phyloP scores from a whole-genome alignment of 2,888 invertebrate species.

The Meandrusa payeni region DNA sequence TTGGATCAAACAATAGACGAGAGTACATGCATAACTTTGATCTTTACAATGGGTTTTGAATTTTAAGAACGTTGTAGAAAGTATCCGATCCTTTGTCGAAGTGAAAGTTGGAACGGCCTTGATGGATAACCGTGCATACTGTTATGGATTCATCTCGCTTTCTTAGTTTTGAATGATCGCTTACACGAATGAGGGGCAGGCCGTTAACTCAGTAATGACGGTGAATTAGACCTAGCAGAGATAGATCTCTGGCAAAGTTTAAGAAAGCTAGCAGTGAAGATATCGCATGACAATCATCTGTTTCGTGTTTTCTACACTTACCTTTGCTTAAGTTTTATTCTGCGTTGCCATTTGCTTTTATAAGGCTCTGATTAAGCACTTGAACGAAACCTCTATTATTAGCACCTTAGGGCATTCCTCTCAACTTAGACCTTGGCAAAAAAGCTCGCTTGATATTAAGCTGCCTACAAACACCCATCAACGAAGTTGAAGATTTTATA shows the following conservation, averaged over 20 bases:
- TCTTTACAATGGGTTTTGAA: conserved; percentile 43
- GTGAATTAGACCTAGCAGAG: background rate
- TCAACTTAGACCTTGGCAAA: too few species aligned
- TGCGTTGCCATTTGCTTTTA: too few species aligned
- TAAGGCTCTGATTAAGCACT: too few species aligned
- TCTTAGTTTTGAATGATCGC: conserved; percentile 39
- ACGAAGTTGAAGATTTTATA: too few species aligned
- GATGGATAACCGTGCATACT: conserved; percentile 43
- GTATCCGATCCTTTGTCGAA: conserved; percentile 58
- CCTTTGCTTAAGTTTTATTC: too few species aligned
- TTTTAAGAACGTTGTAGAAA: conserved; percentile 58
- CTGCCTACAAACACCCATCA: too few species aligned
- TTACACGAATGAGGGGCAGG: background rate
- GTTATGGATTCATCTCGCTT: conserved; percentile 41
- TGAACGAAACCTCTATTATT: too few species aligned
- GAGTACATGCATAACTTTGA: conserved; percentile 30
- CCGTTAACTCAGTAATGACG: background rate
- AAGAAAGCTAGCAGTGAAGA: background rate
- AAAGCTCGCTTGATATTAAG: too few species aligned
- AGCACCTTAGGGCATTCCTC: too few species aligned
- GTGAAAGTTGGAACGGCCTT: conserved; percentile 54
- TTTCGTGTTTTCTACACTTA: too few species aligned
- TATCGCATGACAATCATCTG: too few species aligned
- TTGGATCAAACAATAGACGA: conserved; percentile 36
- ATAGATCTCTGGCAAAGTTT: background rate